Conservation (phyloP, 2,797 vertebrate genomes). For the Bradypus variegatus region DNA sequence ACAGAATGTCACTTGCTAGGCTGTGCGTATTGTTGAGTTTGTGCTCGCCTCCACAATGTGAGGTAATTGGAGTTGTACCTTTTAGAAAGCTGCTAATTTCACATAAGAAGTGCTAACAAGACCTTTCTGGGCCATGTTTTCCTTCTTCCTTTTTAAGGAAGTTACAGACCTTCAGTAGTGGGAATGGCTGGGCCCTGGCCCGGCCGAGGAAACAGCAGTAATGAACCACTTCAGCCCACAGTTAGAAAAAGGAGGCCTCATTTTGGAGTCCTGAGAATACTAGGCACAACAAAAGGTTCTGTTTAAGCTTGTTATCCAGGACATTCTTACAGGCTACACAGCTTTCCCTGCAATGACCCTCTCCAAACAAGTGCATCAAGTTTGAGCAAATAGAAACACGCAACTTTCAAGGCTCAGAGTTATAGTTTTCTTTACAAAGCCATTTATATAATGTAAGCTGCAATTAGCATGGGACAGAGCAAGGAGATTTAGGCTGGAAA, state of each 20-base stretch:
- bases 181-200: constrained; percentile 94
- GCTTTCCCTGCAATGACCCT: constrained; percentile 96
- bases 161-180: constrained; percentile 92
- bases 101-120: constrained; percentile 99
- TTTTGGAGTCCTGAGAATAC: constrained; percentile 97
- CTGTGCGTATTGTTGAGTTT: constrained; percentile 81
- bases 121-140: constrained; percentile 99
- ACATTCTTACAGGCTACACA: constrained; percentile 96
- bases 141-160: constrained; percentile 96
- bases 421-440: constrained; percentile 98
- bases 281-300: constrained; percentile 96
- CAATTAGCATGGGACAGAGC: constrained; percentile 79
- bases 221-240: constrained; percentile 99
- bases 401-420: constrained; percentile 96
- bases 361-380: constrained; percentile 99
- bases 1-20: constrained; percentile 88
- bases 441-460: constrained; percentile 82
- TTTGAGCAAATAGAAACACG: constrained; percentile 99
- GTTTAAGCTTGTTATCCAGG: constrained; percentile 99
- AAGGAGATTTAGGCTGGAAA: constrained; percentile 78
- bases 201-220: constrained; percentile 90
- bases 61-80: constrained; percentile 99
- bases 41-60: constrained; percentile 89
- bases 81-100: constrained; percentile 99
- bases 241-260: constrained; percentile 96